Base-by-base conservation (phyloP, 2,113 vertebrate species). In the Microtus pennsylvanicus region DNA sequence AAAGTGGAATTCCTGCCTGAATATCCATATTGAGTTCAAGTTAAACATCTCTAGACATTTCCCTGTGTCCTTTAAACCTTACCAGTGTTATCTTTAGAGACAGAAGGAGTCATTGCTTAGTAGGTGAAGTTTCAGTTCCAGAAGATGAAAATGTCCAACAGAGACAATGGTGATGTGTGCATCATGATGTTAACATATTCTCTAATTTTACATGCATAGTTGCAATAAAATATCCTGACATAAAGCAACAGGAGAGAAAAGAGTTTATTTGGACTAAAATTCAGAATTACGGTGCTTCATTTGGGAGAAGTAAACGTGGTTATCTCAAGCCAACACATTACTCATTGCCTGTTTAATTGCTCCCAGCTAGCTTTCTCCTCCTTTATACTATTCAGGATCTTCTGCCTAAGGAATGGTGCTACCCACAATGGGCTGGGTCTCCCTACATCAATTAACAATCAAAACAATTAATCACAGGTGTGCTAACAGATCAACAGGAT, bases 1-100 rank as follows among this genome's bases (percentile, higher is more conserved):
- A 83, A 22, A 80, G 28, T 58, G 14, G 22, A 7, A 69, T 17
- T 42, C 87, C 17, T 75, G 35, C 8, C 58, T 85, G 2, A 33
- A 87, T 87, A 88, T 87, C 24, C 5, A 38, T 70, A 91, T 70
- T 87, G 21, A 80, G 13, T 91, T 91, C 69, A 94, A 74, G 45
- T 75, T 86, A 81, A 91, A 50, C 7, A 33, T 45, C 95, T 94
- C 28, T 63, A 67, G 55, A 89, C 42, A 92, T 1, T 33, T 42
- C 10, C 77, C 14, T 42, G 7, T 78, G 35, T 14, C 28, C 26
- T 55, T 75, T 80, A 95, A 95, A 61, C 1, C 38, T 87, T 70
- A 82, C 33, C 5, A 77, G 22, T 1, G 16, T 81, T 47, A 61
- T 93, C 13, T 94, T 77, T 22, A 35, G n/a, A 33, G 82, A 45